Evolutionary conservation across 2,797 vertebrate species (phyloP), one percentile per base, ranked within the genome.

Genomic region (Anguilla megastoma): DNA sequence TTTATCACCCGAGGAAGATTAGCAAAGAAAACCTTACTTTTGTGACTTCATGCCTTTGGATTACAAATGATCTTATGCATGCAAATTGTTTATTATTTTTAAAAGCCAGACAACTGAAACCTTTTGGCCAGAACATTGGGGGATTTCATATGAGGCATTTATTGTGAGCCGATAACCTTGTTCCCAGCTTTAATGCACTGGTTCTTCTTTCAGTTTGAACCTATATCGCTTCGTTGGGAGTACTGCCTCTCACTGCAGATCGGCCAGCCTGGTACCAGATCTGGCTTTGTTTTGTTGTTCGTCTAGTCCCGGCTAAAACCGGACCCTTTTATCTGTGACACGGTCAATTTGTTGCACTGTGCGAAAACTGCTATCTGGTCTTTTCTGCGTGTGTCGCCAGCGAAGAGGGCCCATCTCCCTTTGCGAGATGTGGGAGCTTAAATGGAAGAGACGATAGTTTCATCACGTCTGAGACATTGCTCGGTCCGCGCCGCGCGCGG

Each of bases 1-100:
- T 84, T 84, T n/a, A 71, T 52, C 87, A 48, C 52, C 82, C 4
- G 2, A n/a, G 27, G 52, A 86, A 86, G 30, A 86, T 48, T 50
- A 41, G 54, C 3, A 58, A 58, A 84, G 52, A 60, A n/a, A 33
- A 30, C 33, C 60, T 87, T 54, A 7, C 69, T 84, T 30, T 5
- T 71, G 27, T 84, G 60, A 2, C 60, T 83, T 74, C 56, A 71
- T 84, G 52, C 27, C 63, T 58, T 50, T 74, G 87, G 52, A 14
- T 88, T 85, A 48, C 82, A 56, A 41, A 69, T 84, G 0, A 50
- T 33, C 3, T 56, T 48, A 88, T 71, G 74, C 30, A 58, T 48
- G 41, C 79, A 82, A 50, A 82, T n/a, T 24, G 18, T 21, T 48
- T n/a, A 82, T 82, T 82, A 2, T 12, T 82, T 50, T 10, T 12